Evolutionary conservation across 1,140 invertebrate species (phyloP), one percentile per base, ranked within the genome.

Genomic region (Oncopodura yosiiana): DNA sequence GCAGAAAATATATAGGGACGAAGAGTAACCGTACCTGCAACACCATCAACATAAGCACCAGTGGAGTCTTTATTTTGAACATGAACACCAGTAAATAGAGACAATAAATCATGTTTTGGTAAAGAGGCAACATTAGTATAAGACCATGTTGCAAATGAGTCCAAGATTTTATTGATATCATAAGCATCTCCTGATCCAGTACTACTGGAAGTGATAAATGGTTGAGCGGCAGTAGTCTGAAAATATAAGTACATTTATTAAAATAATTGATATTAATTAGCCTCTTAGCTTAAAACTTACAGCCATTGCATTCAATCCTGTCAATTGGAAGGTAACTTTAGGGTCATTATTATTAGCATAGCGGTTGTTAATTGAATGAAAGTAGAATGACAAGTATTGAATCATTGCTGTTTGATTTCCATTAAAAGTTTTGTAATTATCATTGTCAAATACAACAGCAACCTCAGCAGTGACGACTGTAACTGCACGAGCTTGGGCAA

Each of bases 151-250:
- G 39, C 6, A 18, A 53, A 44, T 14, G 16, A 32, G 12, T 53
- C 50, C 16, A 53, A n/a, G 9, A 53, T 42, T 43, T 34, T 53
- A 23, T 37, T 44, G 4, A 44, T 53, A 18, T 53, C 50, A 12
- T 53, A 53, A 16, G 50, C 32, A 45, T 43, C 32, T 32, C 30
- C 41, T 6, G 14, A 16, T 3, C 26, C n/a, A 32, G 19, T 53
- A 1, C 9, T 18, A 18, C 39, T 44, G 30, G 18, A 44, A 1
- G 24, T 36, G 5, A 53, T 36, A 30, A 44, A 53, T 3, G 39
- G 39, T 36, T 53, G 49, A 18, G 21, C 38, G 29, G 3, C 16
- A 3, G 11, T 36, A 42, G 37, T 51, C 2, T 34, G 36, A 49
- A 37, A 49, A 44, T 6, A 19, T 9, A 19, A 44, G 9, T 44